Evolutionary conservation across 1,140 invertebrate species (phyloP), one percentile per base, ranked within the genome.

Genomic region (Druon quercuslanigerum): DNA sequence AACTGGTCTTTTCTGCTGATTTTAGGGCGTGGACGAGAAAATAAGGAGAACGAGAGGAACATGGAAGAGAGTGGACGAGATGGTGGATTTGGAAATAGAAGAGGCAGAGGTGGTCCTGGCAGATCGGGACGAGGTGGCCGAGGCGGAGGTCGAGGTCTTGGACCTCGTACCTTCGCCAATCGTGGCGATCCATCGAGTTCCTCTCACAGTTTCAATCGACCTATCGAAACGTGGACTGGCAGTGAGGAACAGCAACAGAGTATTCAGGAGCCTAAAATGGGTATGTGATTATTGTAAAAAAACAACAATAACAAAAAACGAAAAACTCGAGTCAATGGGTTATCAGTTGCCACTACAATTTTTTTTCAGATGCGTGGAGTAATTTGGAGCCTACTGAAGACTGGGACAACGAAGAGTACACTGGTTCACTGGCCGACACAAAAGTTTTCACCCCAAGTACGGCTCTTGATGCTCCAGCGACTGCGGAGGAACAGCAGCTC

Each of bases 381-480:
- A 94, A 94, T 87, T 83, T 93, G 87, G 93, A 93, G 84, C 92
- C 93, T 14, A 92, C 94, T 85, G 96, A 97, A 91, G 97, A 98
- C 85, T 98, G 97, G 97, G 97, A 97, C 89, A 97, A 97, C 86
- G 97, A 98, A 91, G 97, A 98, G 87, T 98, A 98, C 92, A 97
- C 96, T 13, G 97, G 97, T 75, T 97, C 96, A 79, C 92, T 98
- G 74, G 95, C 96, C 74, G 97, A 98, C 87, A 97, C 96, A n/a
- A 98, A 98, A 92, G 97, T 99, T 71, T 97, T 97, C 85, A 97
- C 96, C 51, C 95, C 96, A 40, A 96, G 95, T 83, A 91, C 92
- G 77, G 80, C 87, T 77, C 84, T 87, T 54, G 81, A 71, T 25
- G 89, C 91, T 75, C 74, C 82, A 76, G 46, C 86, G 82, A 46